phyloP scores from a whole-genome alignment of 2,113 vertebrate genomes.

The Glaucidium brasilianum region DNA sequence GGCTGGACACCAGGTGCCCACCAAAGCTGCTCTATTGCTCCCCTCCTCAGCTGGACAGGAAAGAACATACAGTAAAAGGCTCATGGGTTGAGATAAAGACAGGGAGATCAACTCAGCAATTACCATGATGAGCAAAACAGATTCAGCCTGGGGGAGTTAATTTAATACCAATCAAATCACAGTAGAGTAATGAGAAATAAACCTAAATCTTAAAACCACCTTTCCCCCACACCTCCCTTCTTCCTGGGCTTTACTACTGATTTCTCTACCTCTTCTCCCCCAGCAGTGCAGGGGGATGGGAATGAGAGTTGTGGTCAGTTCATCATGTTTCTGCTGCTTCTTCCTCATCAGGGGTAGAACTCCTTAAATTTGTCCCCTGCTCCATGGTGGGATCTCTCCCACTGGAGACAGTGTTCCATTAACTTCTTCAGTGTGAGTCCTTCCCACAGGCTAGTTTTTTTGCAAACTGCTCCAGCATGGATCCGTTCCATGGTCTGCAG shows the following conservation, averaged over 20 bases:
- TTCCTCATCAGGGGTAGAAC: background rate
- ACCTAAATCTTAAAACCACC: background rate
- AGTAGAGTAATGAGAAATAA: background rate
- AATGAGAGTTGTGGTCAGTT: background rate
- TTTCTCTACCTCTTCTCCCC: background rate
- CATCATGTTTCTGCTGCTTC: too few relatives aligned
- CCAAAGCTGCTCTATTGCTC: background rate
- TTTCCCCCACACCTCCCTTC: background rate
- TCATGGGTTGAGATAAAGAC: background rate
- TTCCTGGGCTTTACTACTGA: background rate
- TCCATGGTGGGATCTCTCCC: background rate
- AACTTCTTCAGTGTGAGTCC: background rate
- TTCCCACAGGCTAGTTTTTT: background rate
- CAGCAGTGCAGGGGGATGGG: background rate
- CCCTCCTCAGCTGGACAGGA: background rate
- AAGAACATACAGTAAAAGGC: background rate
- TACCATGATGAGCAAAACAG: background rate
- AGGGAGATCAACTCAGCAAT: background rate
- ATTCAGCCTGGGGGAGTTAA: background rate
- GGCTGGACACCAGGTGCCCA: background rate
- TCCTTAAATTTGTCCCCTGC: background rate
- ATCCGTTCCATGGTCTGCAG: background rate
- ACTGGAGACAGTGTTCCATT: background rate
- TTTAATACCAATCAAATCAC: background rate
- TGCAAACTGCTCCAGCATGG: background rate